Base-by-base conservation (phyloP, 2,888 invertebrate genomes). In the Liodrosophila aerea region DNA sequence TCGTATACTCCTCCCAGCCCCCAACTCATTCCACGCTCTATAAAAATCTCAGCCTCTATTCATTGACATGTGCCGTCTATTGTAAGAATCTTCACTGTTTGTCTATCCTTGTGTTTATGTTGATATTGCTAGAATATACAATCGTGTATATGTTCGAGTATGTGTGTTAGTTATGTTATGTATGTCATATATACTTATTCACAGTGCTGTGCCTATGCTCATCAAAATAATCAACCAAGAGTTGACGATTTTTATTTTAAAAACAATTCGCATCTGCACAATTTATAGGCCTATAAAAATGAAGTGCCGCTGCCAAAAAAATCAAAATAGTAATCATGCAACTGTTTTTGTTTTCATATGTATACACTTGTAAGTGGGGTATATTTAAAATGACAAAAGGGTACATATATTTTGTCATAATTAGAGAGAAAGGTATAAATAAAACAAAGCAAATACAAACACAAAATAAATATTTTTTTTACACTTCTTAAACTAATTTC, bases 221-320 rank as follows among this genome's bases (percentile, higher is more conserved):
- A 76, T 78, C 80, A 72, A 83, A 82, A 80, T 83, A 80, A 80
- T 80, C 83, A 83, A 83, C 72, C 66, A 76, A 74, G 5, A 83
- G 72, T 72, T 83, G 62, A 41, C 41, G 47, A 61, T 72, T 65
- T 53, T 46, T 64, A 63, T 74, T 65, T 72, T 63, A 57, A 69
- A 70, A 70, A 67, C 65, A 60, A 65, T 82, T 82, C 50, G 49
- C 61, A 54, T 70, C 51, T 64, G 61, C 62, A 64, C 67, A 78
- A 73, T 80, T 80, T 74, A 83, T 74, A 63, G 29, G 69, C 36
- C 64, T 58, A 76, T 78, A 80, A 80, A 80, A 72, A 67, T 65
- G 52, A 82, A 78, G 74, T 80, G 80, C 56, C 63, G 44, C 45
- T 12, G 15, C 15, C 56, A 63, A 65, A 73, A 74, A 40, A 29